Evolutionary conservation across 1,140 invertebrate species (phyloP).

Genomic region (Mizuhopecten yessoensis): DNA sequence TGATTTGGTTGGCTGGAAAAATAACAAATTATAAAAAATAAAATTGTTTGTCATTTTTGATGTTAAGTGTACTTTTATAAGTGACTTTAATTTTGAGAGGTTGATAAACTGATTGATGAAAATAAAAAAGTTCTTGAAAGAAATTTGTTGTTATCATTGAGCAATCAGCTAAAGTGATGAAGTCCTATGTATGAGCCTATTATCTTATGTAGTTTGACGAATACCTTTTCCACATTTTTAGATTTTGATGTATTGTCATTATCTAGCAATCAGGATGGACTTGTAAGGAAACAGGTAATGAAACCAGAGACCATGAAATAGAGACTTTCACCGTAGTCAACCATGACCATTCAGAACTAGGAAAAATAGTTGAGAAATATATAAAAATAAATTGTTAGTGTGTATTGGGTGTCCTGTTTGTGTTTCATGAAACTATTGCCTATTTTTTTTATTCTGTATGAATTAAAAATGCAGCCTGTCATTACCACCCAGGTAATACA

Average conservation of each 20-base stretch:
- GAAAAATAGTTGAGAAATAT: no score
- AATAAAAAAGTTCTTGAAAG: neutral
- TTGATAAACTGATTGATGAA: neutral
- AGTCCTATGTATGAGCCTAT: neutral
- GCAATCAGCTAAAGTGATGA: neutral
- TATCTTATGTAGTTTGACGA: neutral
- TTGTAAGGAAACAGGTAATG: neutral
- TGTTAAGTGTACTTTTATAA: conserved; percentile 33
- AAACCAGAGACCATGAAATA: conserved; percentile 15
- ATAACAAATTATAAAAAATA: neutral
- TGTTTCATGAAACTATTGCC: neutral
- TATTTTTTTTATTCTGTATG: neutral
- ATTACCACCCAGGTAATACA: no score
- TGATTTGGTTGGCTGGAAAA: conserved; percentile 1
- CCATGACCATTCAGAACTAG: no score
- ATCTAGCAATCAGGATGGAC: neutral
- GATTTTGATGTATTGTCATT: neutral
- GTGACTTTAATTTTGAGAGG: neutral
- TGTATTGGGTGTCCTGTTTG: neutral
- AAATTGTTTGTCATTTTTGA: neutral
- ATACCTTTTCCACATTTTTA: conserved; percentile 24
- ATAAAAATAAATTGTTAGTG: neutral
- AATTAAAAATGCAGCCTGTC: no score
- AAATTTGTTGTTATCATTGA: neutral
- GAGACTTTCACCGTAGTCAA: neutral